Conservation (phyloP, 2,797 vertebrate genomes). For the Myiotriccus ornatus region DNA sequence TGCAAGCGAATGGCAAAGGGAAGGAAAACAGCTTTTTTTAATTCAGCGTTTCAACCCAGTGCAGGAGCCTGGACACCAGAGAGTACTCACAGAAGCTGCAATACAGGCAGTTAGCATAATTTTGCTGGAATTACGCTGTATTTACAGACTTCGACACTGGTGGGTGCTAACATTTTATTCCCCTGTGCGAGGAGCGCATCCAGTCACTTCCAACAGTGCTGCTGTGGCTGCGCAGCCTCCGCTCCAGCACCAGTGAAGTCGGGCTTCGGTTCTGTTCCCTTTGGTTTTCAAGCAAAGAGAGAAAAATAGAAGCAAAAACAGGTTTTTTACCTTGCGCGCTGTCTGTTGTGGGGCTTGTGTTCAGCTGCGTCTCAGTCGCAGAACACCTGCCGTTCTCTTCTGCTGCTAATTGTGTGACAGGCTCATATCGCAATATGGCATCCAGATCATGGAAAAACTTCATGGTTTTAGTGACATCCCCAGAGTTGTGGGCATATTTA, state of each 20-base stretch:
- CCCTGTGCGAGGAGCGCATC: conserved; percentile 26
- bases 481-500: conserved; percentile 76
- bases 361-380: conserved; percentile 51
- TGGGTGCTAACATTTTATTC: conserved; percentile 47
- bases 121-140: conserved; percentile 48
- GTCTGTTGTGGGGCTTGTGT: conserved; percentile 52
- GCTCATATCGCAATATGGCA: conserved; percentile 73
- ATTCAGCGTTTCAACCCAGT: not conserved
- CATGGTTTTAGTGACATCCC: conserved; percentile 76
- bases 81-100: not conserved
- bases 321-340: conserved; percentile 65
- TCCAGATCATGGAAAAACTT: conserved; percentile 79
- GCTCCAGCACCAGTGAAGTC: not conserved
- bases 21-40: not conserved
- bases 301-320: conserved; percentile 45
- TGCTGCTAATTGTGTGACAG: conserved; percentile 68
- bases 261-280: not conserved
- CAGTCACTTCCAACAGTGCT: conserved; percentile 30
- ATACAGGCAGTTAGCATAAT: conserved; percentile 14
- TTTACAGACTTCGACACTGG: conserved; percentile 52
- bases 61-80: not conserved
- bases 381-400: conserved; percentile 68
- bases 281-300: conserved; percentile 6
- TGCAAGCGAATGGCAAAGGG: not conserved
- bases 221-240: conserved; percentile 15